Evolutionary conservation across 1,140 invertebrate genomes (phyloP), one percentile per base, ranked within the genome.

Genomic region (Popillia japonica): DNA sequence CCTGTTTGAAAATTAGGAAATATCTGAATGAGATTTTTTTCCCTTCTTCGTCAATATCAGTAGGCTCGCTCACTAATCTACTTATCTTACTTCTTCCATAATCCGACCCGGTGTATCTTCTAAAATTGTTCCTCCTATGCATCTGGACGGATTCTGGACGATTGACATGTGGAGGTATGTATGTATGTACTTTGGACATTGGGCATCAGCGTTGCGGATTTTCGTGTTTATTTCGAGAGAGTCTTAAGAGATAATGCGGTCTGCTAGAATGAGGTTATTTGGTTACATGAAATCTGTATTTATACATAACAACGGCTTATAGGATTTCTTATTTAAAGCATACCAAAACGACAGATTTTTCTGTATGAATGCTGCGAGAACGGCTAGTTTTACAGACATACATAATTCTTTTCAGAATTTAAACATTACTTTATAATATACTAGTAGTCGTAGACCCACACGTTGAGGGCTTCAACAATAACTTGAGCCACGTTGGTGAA

Each of bases 201-300:
- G 44, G 44, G 44, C 11, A 48, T 14, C 11, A 48, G 44, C 44
- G 11, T 48, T 48, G 44, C 44, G 44, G 44, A 48, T 48, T 14
- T 48, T 48, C 44, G 11, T 48, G 44, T 48, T 48, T 48, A 48
- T 48, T 48, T 48, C 11, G 44, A 48, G 44, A 48, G 44, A 48
- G 44, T 48, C 44, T 48, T 48, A 48, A 48, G 44, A 48, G 44
- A 48, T 48, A 48, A 48, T 48, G 44, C 44, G 44, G 44, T 48
- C 44, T 48, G 17, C 8, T 0, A 14, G 44, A 48, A 48, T 48
- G 44, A 0, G 44, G 44, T 48, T 48, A 48, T 48, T 48, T 48
- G 44, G 44, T 48, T 48, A 48, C 44, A 48, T 11, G 44, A n/a
- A 0, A 48, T 48, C 4, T 48, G 44, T 4, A 9, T 9, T 6